Evolutionary conservation across 2,888 invertebrate genomes (phyloP), one percentile per base, ranked within the genome.

Genomic region (Chesias legatella): DNA sequence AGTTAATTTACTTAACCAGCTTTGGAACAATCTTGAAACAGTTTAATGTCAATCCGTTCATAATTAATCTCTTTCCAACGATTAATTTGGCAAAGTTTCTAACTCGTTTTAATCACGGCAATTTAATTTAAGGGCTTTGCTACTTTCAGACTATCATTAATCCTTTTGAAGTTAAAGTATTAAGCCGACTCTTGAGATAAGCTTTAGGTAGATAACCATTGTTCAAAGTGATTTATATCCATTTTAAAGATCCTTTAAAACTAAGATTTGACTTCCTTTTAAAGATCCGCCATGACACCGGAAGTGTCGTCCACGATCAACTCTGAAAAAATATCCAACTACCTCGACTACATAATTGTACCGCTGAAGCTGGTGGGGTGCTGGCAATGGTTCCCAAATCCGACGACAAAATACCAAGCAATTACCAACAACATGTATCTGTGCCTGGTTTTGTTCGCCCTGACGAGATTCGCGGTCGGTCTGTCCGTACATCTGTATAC

Each of bases 351-450:
- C 40, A 41, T 83, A 1, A 59, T 66, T 23, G 30, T 62, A 3
- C 78, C 84, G 0, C 43, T 86, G 3, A 79, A 83, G 53, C 52
- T 79, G 0, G 78, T 63, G 0, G 84, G 65, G 0, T 84, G 82
- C 22, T 84, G 81, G 83, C 83, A 83, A 7, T 73, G 85, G 71
- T 83, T 54, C 30, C 56, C 57, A 0, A 56, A 69, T 1, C 59
- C 79, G 0, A 42, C 38, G 0, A 56, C 39, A 1, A 58, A 67
- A 29, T 44, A 34, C 1, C 60, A 67, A 10, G 56, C 68, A 1
- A 53, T 79, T 0, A 10, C 69, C 0, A 85, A 86, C 43, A 56
- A 76, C 7, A 28, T 74, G 0, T 84, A 84, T 24, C 39, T 81
- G 0, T 53, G 58, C 1, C 23, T 75, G 7, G 80, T 82, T 2